Conservation (phyloP, 2,888 invertebrate species). For the Diplazon laetatorius region DNA sequence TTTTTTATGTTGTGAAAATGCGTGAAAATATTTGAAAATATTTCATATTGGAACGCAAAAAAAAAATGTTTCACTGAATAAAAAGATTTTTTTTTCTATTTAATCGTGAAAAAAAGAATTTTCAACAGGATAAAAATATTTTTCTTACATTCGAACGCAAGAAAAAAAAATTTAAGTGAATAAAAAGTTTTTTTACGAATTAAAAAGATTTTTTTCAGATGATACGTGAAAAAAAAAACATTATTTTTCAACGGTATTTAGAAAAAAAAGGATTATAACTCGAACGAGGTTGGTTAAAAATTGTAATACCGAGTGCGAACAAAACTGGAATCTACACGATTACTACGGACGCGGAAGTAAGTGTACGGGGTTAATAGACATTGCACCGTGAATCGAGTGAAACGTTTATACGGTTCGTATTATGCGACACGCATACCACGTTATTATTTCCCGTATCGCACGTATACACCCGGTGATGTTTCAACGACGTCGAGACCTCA, state of each 20-base stretch:
- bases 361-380: not conserved
- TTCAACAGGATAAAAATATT: no score
- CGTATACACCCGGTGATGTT: conserved; percentile 22
- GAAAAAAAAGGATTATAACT: no score
- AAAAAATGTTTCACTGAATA: no score
- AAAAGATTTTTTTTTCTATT: no score
- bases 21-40: not conserved
- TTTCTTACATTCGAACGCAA: no score
- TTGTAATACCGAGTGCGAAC: no score
- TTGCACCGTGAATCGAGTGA: conserved; percentile 26
- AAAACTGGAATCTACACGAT: conserved; percentile 9
- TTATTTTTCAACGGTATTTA: no score
- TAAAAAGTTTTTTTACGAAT: not conserved
- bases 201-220: not conserved
- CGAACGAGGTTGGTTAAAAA: no score
- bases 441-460: conserved; percentile 41
- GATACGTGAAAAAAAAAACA: not conserved
- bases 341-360: conserved; percentile 42
- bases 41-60: no score
- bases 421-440: conserved; percentile 38
- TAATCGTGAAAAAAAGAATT: no score
- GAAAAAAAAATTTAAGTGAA: no score
- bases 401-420: conserved; percentile 54
- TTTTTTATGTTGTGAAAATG: not conserved
- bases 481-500: conserved; percentile 65